phyloP scores from a whole-genome alignment of 2,797 vertebrate species.

The Lepus townsendii region DNA sequence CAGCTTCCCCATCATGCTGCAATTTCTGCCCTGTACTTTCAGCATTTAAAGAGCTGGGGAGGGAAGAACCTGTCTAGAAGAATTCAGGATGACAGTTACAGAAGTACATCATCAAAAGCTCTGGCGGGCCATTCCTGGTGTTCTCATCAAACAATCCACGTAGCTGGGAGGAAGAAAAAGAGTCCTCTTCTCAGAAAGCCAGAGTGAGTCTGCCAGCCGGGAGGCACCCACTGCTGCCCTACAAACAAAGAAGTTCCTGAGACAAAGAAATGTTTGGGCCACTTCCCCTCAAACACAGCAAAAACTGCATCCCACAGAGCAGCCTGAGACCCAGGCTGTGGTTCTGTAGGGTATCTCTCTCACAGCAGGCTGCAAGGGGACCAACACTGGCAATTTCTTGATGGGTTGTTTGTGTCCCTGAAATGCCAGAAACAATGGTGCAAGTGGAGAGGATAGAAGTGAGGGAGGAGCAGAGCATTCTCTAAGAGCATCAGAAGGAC shows the following conservation, averaged over 20 bases:
- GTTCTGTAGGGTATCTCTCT: neutral
- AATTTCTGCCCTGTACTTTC: slow-evolving; percentile 78
- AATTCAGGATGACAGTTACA: slow-evolving; percentile 82
- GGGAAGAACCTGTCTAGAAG: slow-evolving; percentile 48
- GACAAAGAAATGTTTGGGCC: neutral
- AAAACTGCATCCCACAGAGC: neutral
- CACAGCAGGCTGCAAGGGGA: neutral
- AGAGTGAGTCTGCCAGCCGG: neutral
- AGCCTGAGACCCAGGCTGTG: neutral
- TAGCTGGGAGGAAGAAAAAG: slow-evolving; percentile 11
- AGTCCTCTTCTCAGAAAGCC: neutral
- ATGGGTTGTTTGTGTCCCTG: slow-evolving; percentile 1
- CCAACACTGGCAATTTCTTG: neutral
- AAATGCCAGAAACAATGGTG: neutral
- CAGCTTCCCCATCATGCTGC: slow-evolving; percentile 81
- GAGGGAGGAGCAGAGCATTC: slow-evolving; percentile 13
- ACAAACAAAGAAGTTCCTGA: neutral
- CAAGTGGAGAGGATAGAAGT: neutral
- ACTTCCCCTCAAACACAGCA: neutral
- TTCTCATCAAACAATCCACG: neutral
- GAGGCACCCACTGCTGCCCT: neutral
- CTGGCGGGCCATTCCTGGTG: fast-evolving
- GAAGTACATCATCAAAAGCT: slow-evolving; percentile 68
- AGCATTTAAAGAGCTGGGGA: neutral
- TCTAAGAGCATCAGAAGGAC: slow-evolving; percentile 40